Base-by-base conservation (phyloP, 2,113 vertebrate species). In the Lepidothrix coronata region DNA sequence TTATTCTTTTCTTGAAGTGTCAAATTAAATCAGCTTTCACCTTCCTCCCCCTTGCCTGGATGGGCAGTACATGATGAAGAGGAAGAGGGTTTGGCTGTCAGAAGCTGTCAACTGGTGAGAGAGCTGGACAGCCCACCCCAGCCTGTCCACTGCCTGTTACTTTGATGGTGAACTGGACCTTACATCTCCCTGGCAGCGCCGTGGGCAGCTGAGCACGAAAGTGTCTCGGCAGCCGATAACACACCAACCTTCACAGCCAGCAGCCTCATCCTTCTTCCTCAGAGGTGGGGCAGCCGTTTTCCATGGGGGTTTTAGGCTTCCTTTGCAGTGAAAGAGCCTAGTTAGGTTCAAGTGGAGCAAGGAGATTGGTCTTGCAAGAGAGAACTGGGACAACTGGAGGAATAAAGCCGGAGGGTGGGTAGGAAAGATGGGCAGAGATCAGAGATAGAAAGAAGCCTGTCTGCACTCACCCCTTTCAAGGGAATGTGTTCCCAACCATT, bases 21-120 rank as follows among this genome's bases (percentile, higher is more conserved):
- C 68, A 89, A 79, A 96, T 94, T 95, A 94, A 96, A 93, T 95
- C 91, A 91, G 79, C 19, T 1, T 88, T 93, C 95, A 92, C 93
- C 92, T 96, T 94, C 85, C 67, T 82, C 30, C 23, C 58, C n/a
- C 48, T 86, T n/a, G 25, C 55, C 70, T 72, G 70, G 52, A 12
- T 54, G 54, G 80, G n/a, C 54, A 75, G 76, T 2, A 51, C 57
- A 15, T 10, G 85, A n/a, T 22, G 61, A 81, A 57, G 48, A 74
- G 37, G 78, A 88, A 91, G 55, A 67, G 14, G 22, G 7, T 77
- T 59, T 85, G 72, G 63, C 49, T 93, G 92, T 87, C 88, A 94
- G 79, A 54, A 85, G 73, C 52, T 88, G 68, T 93, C 81, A 91
- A 10, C 44, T 51, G 58, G 33, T 1, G 3, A 74, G 37, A 67